Evolutionary conservation across 2,797 vertebrate genomes (phyloP).

Genomic region (Lagocephalus sceleratus): DNA sequence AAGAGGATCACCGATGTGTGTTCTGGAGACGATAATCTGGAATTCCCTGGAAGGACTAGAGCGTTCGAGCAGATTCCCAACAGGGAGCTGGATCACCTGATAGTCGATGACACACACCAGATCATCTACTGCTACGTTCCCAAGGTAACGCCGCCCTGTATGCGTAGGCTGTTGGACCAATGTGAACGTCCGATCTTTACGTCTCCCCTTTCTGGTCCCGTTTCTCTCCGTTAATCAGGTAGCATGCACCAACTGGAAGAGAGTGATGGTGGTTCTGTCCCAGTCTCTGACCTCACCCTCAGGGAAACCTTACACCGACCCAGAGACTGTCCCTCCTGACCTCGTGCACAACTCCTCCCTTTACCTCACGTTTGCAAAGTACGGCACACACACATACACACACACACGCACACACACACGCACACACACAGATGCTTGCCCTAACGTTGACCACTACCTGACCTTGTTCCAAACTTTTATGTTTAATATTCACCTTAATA

Average conservation of each 20-base stretch:
- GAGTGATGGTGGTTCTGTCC: constrained; percentile 90
- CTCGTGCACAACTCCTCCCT: constrained; percentile 82
- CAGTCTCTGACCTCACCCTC: constrained; percentile 83
- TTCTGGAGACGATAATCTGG: constrained; percentile 72
- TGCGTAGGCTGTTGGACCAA: neutral
- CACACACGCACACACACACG: neutral
- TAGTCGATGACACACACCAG: constrained; percentile 89
- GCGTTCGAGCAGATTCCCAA: constrained; percentile 89
- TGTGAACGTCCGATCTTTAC: neutral
- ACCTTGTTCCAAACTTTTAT: too few species aligned
- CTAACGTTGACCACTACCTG: too few species aligned
- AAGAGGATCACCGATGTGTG: constrained; percentile 77
- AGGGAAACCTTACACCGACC: constrained; percentile 83
- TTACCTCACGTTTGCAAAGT: constrained; percentile 77
- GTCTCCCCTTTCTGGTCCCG: neutral
- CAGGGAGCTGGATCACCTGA: constrained; percentile 87
- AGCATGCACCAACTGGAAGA: constrained; percentile 92
- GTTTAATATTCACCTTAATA: too few species aligned
- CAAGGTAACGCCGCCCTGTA: constrained; percentile 68
- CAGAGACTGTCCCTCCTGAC: constrained; percentile 80
- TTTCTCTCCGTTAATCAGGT: constrained; percentile 63
- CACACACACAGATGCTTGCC: neutral
- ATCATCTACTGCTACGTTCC: constrained; percentile 96
- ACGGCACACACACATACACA: constrained; percentile 23
- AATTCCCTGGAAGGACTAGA: constrained; percentile 82